These are phyloP conservation scores for Troilus luridus DNA, from an alignment of 2,888 invertebrate species.

Conservation along the genomic window DNA sequence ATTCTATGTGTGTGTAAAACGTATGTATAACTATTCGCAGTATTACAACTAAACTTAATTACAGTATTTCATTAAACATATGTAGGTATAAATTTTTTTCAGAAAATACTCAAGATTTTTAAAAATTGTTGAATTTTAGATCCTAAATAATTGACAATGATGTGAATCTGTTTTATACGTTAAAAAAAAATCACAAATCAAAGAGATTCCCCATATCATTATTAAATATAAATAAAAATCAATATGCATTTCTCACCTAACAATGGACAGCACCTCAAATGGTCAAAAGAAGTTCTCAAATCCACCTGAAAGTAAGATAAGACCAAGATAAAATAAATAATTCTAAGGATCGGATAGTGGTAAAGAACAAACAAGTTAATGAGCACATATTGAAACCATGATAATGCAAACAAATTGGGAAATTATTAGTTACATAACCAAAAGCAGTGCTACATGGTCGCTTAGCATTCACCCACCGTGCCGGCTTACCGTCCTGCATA, in stretches of 20 bases:
- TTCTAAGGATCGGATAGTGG: not conserved
- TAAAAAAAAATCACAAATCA: no score
- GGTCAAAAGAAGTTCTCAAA: not conserved
- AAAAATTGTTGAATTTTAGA: no score
- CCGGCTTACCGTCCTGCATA: not conserved
- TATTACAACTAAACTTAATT: no score
- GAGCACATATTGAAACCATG: constrained; percentile 23
- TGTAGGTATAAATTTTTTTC: no score
- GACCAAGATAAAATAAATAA: not conserved
- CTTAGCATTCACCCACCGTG: not conserved
- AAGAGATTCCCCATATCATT: no score
- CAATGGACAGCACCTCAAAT: not conserved
- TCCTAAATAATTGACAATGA: no score
- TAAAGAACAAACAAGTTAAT: not conserved
- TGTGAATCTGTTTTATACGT: no score
- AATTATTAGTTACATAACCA: not conserved
- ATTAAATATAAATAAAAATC: not conserved
- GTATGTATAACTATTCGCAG: no score
- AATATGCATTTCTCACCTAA: not conserved
- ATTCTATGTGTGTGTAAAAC: no score
- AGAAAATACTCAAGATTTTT: no score
- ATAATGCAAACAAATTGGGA: constrained; percentile 1
- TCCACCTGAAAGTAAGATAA: not conserved
- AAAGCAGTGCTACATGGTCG: not conserved
- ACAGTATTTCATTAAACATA: no score